Evolutionary conservation across 2,797 vertebrate species (phyloP), one percentile per base, ranked within the genome.

Genomic region (Catostomus latipinnis): DNA sequence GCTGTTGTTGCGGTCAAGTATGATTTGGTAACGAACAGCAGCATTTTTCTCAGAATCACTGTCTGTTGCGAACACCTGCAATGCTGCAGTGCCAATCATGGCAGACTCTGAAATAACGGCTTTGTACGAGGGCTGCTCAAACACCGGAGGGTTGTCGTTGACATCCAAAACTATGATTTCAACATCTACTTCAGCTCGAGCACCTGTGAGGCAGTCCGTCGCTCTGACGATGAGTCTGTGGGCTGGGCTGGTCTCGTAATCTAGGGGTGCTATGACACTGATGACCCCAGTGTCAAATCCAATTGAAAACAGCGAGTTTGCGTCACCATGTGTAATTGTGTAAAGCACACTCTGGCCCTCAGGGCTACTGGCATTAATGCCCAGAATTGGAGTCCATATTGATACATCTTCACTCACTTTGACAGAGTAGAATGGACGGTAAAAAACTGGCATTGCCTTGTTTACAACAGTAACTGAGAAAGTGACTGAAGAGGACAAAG

Each of bases 271-370:
- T 73, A 96, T 90, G 45, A 99, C 94, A 86, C 95, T 97, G 74
- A 99, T 93, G 82, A 99, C 94, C 50, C 98, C 98, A 0, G 97
- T 98, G 88, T 99, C 96, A 91, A 99, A 99, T 78, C 98, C 97
- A 0, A 99, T 94, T 82, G 97, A 96, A 87, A 98, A 99, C 73
- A 98, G 96, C 74, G 96, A 93, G 74, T 91, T 94, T 1, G 93
- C 94, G 88, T 99, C 97, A 63, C 98, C 98, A 9, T 98, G 96
- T 0, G 96, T 94, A 62, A 99, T 96, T 34, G 97, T 97, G 88
- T 99, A 99, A 85, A 99, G 96, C n/a, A 99, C 96, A 49, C 93
- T 96, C 83, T 98, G 96, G 66, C 97, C 98, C 91, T 98, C 97
- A 13, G 98, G 96, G 84, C 97, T 99, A 5, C 96, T 97, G 69